A percentile compares a stretch with the other conserved stretches of the same genome.
Evolutionary conservation across 1,140 invertebrate species (phyloP).

Genomic region (Tetragnatha versicolor): DNA sequence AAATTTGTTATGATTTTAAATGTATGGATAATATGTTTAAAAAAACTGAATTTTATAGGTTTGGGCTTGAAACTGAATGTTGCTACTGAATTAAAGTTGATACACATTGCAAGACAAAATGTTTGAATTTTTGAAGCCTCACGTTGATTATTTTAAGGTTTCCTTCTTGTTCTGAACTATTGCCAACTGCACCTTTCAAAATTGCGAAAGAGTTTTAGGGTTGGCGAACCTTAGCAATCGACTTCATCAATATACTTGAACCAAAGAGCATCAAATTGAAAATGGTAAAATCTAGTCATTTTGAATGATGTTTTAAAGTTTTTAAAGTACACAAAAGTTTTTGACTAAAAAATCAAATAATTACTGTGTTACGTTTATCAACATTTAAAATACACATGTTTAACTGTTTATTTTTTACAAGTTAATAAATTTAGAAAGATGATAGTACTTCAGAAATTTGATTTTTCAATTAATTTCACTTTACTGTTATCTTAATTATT

Average conservation of each 20-base stretch:
- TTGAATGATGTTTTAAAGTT: not conserved
- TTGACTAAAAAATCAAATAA: not conserved
- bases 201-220: slow-evolving; percentile 2
- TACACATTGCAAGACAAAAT: not conserved
- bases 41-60: not conserved
- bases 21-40: too few relatives aligned
- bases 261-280: not conserved
- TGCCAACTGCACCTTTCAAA: slow-evolving; percentile 13
- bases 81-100: not conserved
- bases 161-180: not conserved
- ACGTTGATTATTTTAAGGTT: not conserved
- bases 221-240: slow-evolving; percentile 20
- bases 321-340: not conserved
- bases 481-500: too few relatives aligned
- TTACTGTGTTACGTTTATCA: too few relatives aligned
- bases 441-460: too few relatives aligned
- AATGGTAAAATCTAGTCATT: not conserved
- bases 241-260: slow-evolving; percentile 1
- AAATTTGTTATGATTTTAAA: too few relatives aligned
- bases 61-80: not conserved
- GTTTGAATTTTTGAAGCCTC: not conserved
- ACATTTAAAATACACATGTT: too few relatives aligned
- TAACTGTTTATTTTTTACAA: too few relatives aligned
- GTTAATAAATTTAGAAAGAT: too few relatives aligned
- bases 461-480: too few relatives aligned